phyloP scores from a whole-genome alignment of 2,113 vertebrate species.

The Labeo rohita region DNA sequence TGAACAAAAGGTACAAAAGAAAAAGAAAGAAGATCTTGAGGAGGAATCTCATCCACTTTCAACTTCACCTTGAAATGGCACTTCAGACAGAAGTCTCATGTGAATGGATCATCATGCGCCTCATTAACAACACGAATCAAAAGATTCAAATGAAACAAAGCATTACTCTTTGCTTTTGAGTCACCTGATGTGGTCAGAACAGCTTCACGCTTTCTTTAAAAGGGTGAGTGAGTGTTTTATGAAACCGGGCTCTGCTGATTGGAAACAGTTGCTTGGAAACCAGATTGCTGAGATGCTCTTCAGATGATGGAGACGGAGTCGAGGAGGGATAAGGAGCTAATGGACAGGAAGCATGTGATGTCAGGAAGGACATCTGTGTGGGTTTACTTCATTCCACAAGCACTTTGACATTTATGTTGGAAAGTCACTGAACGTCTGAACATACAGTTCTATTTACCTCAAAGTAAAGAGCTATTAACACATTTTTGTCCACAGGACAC shows the following conservation, averaged over 20 bases:
- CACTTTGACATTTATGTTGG: slow-evolving; percentile 16
- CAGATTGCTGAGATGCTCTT: slow-evolving; percentile 46
- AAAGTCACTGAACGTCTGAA: slow-evolving; percentile 4
- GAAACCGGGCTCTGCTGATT: slow-evolving; percentile 33
- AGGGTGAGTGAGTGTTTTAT: slow-evolving; percentile 1
- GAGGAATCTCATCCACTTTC: neutral
- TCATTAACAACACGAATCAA: neutral
- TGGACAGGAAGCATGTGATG: slow-evolving; percentile 33
- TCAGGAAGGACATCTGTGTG: slow-evolving; percentile 23
- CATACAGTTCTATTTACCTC: neutral
- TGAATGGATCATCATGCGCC: neutral
- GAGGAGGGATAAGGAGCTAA: slow-evolving; percentile 42
- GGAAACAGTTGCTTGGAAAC: slow-evolving; percentile 62
- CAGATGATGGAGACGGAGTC: slow-evolving; percentile 39
- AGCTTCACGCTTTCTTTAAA: neutral
- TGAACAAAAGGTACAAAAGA: neutral
- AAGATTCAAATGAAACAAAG: neutral
- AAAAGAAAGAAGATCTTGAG: neutral
- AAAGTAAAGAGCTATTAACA: neutral
- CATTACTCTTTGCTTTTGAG: neutral
- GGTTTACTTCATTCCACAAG: slow-evolving; percentile 38
- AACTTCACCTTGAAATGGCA: neutral
- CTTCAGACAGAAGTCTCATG: neutral
- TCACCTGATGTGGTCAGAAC: neutral
- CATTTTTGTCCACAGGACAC: neutral